Evolutionary conservation across 37 sponge, comb jelly and placozoan species (phyloP), one percentile per base, ranked within the genome.

Genomic region (Spongia lamella): DNA sequence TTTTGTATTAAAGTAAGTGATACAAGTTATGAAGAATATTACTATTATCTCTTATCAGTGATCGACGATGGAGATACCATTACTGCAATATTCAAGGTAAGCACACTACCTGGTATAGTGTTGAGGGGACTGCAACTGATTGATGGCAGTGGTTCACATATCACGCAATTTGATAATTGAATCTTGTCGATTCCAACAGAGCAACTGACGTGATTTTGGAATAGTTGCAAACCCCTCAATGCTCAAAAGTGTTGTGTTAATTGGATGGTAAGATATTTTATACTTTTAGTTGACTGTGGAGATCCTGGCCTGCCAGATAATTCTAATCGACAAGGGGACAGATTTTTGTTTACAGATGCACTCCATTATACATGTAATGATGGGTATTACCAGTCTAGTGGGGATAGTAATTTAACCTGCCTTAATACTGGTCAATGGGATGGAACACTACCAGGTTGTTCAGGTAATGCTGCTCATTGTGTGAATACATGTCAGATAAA

Each of bases 331-430:
- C 15, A 0, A 26, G 85, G 85, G 24, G 56, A 54, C 62, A 36
- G 33, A 30, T 90, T 84, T 68, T 68, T 90, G 32, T 90, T 73
- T 54, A 49, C 25, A 20, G 79, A 81, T 52, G 39, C 20, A 0
- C 85, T 90, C 33, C 26, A 26, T 21, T 90, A 64, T 72, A 76
- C 85, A 7, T 90, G 90, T 79, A 53, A 84, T 53, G 26, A 84
- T 72, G 85, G 85, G 30, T 90, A 90, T 73, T 90, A 77, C 79
- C 82, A 76, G 68, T 90, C 85, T 4, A 72, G 73, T 54, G 90
- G 90, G 7, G 61, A 79, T 32, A 70, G 15, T n/a, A 76, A 65
- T 34, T 79, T 78, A 53, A 59, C 64, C 16, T 90, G 90, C 51
- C 82, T 68, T 13, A 54, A 79, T 30, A 84, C 85, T 19, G 90